A percentile compares a stretch with the other conserved stretches of the same genome.
Evolutionary conservation across 2,113 vertebrate species (phyloP).

Genomic region (Microtus oregoni): DNA sequence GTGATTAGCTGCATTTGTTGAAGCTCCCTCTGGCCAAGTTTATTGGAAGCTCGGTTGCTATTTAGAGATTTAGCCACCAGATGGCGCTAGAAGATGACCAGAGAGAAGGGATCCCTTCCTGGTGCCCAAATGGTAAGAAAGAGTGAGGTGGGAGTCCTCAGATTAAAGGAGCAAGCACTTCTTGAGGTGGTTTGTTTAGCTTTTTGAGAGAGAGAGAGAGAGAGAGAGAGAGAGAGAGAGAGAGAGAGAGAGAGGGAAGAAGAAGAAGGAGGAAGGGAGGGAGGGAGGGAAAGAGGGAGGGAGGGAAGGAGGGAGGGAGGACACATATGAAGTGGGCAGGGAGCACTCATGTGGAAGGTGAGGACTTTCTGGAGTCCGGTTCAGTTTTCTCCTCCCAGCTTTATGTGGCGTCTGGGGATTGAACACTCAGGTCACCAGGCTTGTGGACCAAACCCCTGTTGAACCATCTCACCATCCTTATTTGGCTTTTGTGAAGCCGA

Average conservation of each 20-base stretch:
- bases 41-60: neutral
- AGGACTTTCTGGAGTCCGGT: neutral
- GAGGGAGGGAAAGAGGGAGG: too few relatives aligned
- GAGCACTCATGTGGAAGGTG: neutral
- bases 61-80: constrained; percentile 2
- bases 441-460: neutral
- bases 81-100: constrained; percentile 2
- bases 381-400: neutral
- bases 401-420: neutral
- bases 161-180: neutral
- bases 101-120: neutral
- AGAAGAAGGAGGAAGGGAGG: accelerated
- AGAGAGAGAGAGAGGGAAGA: too few relatives aligned
- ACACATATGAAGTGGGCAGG: too few relatives aligned
- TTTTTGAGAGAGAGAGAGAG: too few relatives aligned
- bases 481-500: too few relatives aligned
- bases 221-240: too few relatives aligned
- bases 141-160: neutral
- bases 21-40: neutral
- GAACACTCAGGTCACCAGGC: neutral
- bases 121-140: neutral
- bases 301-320: too few relatives aligned
- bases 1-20: neutral
- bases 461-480: neutral
- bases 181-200: neutral